Base-by-base conservation (phyloP, 2,113 vertebrate genomes). In the Corythornis madagascariensis region DNA sequence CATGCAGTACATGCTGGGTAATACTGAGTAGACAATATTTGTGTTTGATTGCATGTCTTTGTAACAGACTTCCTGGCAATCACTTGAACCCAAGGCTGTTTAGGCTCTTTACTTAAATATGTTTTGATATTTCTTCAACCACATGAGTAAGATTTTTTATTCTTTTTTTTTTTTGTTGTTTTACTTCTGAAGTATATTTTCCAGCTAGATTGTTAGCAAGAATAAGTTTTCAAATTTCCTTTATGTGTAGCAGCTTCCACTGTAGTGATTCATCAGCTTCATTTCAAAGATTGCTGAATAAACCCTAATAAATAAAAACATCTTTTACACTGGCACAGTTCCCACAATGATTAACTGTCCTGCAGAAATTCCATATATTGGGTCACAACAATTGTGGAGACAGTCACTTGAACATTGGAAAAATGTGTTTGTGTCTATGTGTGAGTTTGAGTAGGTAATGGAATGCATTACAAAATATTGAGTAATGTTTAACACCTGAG, bases 1-100 rank as follows among this genome's bases (percentile, higher is more conserved):
- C 55, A 19, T 33, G 66, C 64, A 84, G 69, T 47, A 13, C n/a
- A 26, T 26, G 60, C 26, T 2, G 4, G 66, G 15, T 65, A 69
- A 72, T n/a, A 19, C 3, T 18, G 70, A 55, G 53, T n/a, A 84
- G 48, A 35, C 24, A 64, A 2, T 59, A 43, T n/a, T 75, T 90
- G 75, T 56, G 47, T 63, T 70, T 77, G 90, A 91, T 81, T 88
- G 78, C 64, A 24, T 14, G 13, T 89, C 79, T 70, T 76, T 50
- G 33, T 59, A 91, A 78, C 55, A 80, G 72, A 71, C 45, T 87
- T 93, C 84, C 78, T 66, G 76, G 69, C 72, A 88, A 53, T 77
- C 85, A 71, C 52, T 52, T 66, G 22, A 74, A 89, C 43, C 38
- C 47, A 65, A 89, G 59, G 59, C 82, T 55, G 13, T 63, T 56